Conservation (phyloP, 1,140 invertebrate species). For the Drosophila ironensis region DNA sequence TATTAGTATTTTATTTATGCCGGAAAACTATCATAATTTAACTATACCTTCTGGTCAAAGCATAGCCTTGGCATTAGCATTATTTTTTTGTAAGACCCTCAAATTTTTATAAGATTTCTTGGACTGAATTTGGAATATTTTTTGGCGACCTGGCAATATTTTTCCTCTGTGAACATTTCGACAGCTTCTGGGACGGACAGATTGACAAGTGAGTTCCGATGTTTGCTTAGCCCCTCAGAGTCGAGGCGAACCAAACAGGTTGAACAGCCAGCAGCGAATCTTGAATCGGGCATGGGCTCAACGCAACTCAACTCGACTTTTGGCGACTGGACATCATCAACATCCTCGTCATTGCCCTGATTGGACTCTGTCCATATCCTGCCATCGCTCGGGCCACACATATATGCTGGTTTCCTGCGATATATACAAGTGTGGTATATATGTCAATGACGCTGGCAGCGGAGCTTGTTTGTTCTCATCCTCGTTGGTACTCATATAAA, state of each 20-base stretch:
- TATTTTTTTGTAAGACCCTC: too few relatives aligned
- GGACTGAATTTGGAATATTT: too few relatives aligned
- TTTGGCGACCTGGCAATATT: too few relatives aligned
- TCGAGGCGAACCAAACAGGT: slow-evolving; percentile 21
- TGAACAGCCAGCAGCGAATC: slow-evolving; percentile 7
- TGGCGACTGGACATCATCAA: slow-evolving; percentile 17
- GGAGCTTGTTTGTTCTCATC: slow-evolving; percentile 74
- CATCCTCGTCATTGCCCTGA: slow-evolving; percentile 5
- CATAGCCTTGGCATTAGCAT: too few relatives aligned
- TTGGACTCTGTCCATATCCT: slow-evolving; percentile 5
- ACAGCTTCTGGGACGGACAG: slow-evolving; percentile 24
- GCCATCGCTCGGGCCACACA: not conserved
- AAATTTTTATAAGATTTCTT: too few relatives aligned
- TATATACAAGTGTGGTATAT: slow-evolving; percentile 33
- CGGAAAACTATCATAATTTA: too few relatives aligned
- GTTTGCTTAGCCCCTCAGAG: slow-evolving; percentile 32
- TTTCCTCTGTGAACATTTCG: not conserved
- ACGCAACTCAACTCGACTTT: slow-evolving; percentile 8
- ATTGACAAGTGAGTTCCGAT: slow-evolving; percentile 69
- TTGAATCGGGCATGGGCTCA: not conserved
- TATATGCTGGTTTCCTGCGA: too few relatives aligned
- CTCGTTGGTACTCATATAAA: slow-evolving; percentile 79
- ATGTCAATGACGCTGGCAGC: slow-evolving; percentile 70
- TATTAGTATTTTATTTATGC: too few relatives aligned
- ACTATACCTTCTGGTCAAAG: too few relatives aligned